Conservation (phyloP, 1,140 invertebrate genomes). For the Aricia agestis region DNA sequence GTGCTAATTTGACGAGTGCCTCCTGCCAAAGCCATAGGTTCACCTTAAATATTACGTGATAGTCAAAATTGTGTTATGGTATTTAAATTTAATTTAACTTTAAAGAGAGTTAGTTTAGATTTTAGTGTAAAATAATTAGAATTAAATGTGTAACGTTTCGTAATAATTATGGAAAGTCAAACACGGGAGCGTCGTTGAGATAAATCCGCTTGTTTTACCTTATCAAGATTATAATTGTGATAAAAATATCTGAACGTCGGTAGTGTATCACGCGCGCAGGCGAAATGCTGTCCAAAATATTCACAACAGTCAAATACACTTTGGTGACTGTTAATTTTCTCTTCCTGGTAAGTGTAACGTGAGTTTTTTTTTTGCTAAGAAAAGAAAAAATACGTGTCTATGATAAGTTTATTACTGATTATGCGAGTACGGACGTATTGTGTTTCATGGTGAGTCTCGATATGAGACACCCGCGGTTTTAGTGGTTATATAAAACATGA, state of each 20-base stretch:
- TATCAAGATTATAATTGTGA: conserved; percentile 70
- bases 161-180: conserved; percentile 39
- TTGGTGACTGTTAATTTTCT: conserved; percentile 62
- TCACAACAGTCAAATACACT: conserved; percentile 67
- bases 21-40: not conserved
- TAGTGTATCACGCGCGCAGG: conserved; percentile 38
- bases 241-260: conserved; percentile 62
- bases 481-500: conserved; percentile 3
- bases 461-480: not conserved
- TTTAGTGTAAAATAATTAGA: not conserved
- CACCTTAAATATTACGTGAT: not conserved
- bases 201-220: conserved; percentile 67
- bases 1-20: conserved; percentile 18
- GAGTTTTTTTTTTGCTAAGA: not conserved
- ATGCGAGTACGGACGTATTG: conserved; percentile 17
- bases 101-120: not conserved
- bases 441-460: conserved; percentile 15
- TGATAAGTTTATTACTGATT: conserved; percentile 25
- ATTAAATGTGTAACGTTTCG: conserved; percentile 7
- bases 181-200: conserved; percentile 43
- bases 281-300: conserved; percentile 68
- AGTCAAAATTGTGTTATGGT: not conserved
- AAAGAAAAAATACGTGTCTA: conserved; percentile 11
- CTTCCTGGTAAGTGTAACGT: conserved; percentile 57
- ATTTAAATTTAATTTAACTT: not conserved